Evolutionary conservation across 2,888 invertebrate genomes (phyloP).

Genomic region (Epirrhoe alternata): DNA sequence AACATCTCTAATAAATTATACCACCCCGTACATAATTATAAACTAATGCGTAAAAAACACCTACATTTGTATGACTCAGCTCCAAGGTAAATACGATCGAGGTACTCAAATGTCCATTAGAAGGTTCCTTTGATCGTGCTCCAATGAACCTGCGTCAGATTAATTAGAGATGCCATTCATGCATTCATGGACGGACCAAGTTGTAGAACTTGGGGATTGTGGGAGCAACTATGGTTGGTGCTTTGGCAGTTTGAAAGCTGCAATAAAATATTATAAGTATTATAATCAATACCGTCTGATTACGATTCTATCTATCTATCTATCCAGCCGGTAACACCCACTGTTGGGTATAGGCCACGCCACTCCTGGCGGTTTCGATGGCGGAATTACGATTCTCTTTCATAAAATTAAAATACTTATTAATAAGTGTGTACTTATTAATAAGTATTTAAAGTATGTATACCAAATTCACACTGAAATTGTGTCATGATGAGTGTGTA

Average conservation of each 20-base stretch:
- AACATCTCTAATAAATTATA: too few species aligned
- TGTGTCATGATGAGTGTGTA: too few species aligned
- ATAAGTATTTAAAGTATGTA: too few species aligned
- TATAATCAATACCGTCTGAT: neutral
- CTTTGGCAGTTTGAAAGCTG: conserved; percentile 10
- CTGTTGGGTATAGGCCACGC: too few species aligned
- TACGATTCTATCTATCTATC: too few species aligned
- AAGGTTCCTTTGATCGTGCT: conserved; percentile 74
- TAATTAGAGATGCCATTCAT: conserved; percentile 49
- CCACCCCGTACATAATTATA: neutral
- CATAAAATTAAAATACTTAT: too few species aligned
- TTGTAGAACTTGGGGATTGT: conserved; percentile 72
- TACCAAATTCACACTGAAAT: too few species aligned
- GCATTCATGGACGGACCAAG: conserved; percentile 39
- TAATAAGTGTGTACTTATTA: too few species aligned
- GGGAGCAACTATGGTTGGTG: conserved; percentile 54
- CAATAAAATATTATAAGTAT: neutral
- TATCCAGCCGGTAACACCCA: too few species aligned
- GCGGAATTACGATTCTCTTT: too few species aligned
- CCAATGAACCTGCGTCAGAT: conserved; percentile 43
- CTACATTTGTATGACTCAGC: conserved; percentile 40
- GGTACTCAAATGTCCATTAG: conserved; percentile 81
- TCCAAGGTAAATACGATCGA: conserved; percentile 64
- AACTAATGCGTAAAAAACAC: conserved; percentile 11
- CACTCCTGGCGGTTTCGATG: too few species aligned